These are phyloP conservation scores for Otis tarda DNA, from an alignment of 2,113 vertebrate genomes.

Conservation along the genomic window DNA sequence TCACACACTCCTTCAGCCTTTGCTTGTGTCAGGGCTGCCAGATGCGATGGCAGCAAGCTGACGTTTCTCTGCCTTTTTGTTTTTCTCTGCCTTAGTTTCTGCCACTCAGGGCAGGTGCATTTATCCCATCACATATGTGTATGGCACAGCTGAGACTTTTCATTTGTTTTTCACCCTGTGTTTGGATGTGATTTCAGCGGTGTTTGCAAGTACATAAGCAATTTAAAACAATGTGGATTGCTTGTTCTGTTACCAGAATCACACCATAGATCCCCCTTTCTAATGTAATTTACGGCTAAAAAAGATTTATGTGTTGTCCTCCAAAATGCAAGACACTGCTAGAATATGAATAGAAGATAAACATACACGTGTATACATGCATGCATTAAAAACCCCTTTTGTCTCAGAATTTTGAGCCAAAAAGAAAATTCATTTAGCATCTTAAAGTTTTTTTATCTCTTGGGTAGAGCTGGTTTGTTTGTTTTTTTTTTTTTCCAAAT, in stretches of 20 bases:
- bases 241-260: background rate
- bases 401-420: background rate
- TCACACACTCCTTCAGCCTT: background rate
- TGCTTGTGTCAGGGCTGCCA: background rate
- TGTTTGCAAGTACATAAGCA: background rate
- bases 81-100: background rate
- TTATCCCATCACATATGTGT: accelerated
- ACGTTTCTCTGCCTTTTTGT: background rate
- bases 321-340: background rate
- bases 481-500: background rate
- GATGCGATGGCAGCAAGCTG: background rate
- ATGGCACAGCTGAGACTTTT: background rate
- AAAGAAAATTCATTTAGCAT: background rate
- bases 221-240: background rate
- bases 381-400: background rate
- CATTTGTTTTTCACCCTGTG: accelerated
- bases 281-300: background rate
- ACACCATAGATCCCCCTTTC: background rate
- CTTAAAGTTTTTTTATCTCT: background rate
- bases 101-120: background rate
- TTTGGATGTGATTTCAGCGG: background rate
- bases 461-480: background rate
- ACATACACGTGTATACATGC: background rate
- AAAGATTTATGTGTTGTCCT: background rate
- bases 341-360: background rate